These are phyloP conservation scores for Enteromius fasciolatus DNA, from an alignment of 2,797 vertebrate species.

Conservation along the genomic window DNA sequence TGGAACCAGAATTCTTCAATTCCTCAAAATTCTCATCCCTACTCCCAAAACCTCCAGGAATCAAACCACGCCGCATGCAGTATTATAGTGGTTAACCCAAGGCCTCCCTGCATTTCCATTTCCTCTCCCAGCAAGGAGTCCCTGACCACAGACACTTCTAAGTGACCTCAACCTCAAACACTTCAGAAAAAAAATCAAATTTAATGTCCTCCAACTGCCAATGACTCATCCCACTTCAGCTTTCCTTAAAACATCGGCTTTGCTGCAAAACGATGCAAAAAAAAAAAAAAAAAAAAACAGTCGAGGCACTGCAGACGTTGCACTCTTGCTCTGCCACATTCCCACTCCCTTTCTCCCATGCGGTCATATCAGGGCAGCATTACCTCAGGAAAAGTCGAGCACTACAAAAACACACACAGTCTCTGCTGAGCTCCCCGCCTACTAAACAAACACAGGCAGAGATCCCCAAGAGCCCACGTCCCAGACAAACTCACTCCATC, in stretches of 20 bases:
- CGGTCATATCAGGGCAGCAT: slow-evolving; percentile 68
- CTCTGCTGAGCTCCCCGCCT: slow-evolving; percentile 68
- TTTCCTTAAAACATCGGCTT: not conserved
- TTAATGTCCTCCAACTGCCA: not conserved
- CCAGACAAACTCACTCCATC: slow-evolving; percentile 64
- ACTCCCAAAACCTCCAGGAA: not conserved
- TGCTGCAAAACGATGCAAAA: not conserved
- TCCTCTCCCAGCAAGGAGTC: slow-evolving; percentile 32
- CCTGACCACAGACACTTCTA: slow-evolving; percentile 7
- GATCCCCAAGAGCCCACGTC: slow-evolving; percentile 51
- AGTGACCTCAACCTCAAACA: slow-evolving; percentile 28
- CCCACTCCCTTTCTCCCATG: slow-evolving; percentile 34
- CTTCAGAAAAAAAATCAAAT: not conserved
- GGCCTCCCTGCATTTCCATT: slow-evolving; percentile 27
- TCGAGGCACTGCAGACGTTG: slow-evolving; percentile 4
- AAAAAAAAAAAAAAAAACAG: slow-evolving; percentile 11
- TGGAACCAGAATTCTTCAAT: not conserved
- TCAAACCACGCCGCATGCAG: not conserved
- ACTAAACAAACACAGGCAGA: slow-evolving; percentile 73
- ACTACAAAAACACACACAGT: slow-evolving; percentile 73
- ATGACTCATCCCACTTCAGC: not conserved
- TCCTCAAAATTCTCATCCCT: not conserved
- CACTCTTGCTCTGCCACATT: slow-evolving; percentile 16
- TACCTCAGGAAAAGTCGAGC: slow-evolving; percentile 74
- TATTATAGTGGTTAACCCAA: slow-evolving; percentile 19